Percentiles rank a stretch among this genome's conserved stretches.
These are phyloP conservation scores for Eolophus roseicapilla DNA, from an alignment of 2,113 vertebrate species.

Conservation along the genomic window DNA sequence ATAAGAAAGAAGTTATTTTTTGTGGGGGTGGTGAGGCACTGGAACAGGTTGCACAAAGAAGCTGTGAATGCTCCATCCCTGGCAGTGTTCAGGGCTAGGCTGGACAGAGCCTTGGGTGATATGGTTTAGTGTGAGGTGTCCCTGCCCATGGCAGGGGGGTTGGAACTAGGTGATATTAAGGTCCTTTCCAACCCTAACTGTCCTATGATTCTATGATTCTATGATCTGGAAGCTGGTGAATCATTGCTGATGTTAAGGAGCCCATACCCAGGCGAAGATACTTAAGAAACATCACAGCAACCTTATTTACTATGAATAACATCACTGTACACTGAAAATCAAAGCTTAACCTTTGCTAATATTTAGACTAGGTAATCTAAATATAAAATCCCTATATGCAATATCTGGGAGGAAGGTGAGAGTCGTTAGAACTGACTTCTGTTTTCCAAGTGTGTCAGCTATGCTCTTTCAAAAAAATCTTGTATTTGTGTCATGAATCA, in stretches of 20 bases:
- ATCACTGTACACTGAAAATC: not conserved
- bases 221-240: not conserved
- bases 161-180: not conserved
- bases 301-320: not conserved
- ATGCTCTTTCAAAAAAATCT: not conserved
- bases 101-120: not conserved
- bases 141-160: no score
- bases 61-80: not conserved
- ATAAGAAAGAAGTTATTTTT: not conserved
- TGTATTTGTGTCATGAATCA: not conserved
- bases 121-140: not conserved
- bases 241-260: not conserved
- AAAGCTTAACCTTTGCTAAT: not conserved
- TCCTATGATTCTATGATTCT: not conserved
- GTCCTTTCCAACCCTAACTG: not conserved
- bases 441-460: not conserved
- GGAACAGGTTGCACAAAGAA: not conserved
- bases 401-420: not conserved
- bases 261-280: accelerated
- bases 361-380: not conserved
- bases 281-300: not conserved
- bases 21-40: not conserved
- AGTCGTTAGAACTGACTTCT: not conserved
- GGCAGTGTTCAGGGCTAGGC: not conserved
- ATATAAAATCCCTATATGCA: not conserved